Conservation (phyloP, 1,140 invertebrate species). For the Berghia stephanieae region DNA sequence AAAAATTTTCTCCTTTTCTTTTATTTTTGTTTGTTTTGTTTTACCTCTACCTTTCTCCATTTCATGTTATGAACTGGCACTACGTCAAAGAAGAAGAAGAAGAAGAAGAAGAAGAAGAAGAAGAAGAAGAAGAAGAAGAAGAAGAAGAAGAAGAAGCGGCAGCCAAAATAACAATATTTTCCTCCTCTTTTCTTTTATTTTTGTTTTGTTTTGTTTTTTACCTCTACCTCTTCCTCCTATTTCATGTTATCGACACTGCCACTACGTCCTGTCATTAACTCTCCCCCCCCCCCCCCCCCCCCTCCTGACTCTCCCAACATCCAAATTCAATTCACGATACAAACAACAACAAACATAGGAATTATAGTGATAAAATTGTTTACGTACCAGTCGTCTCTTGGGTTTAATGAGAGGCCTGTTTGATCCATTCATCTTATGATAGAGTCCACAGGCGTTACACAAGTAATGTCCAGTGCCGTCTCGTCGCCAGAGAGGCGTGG, state of each 20-base stretch:
- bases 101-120: neutral
- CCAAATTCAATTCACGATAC: neutral
- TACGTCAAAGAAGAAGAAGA: neutral
- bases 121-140: neutral
- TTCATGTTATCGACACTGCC: too few relatives aligned
- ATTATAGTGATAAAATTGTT: neutral
- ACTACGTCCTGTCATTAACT: too few relatives aligned
- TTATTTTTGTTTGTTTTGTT: too few relatives aligned
- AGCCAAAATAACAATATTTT: neutral
- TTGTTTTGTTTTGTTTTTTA: too few relatives aligned
- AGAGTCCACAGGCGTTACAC: conserved; percentile 80
- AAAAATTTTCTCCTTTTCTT: too few relatives aligned
- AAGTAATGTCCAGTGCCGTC: conserved; percentile 67
- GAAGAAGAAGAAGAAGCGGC: neutral
- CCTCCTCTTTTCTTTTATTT: too few relatives aligned
- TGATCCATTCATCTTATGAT: conserved; percentile 99
- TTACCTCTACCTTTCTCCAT: too few relatives aligned
- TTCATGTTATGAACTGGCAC: neutral
- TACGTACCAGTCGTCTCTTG: conserved; percentile 84
- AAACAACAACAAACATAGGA: conserved; percentile 1
- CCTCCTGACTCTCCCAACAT: too few relatives aligned
- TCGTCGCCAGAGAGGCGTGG: conserved; percentile 66
- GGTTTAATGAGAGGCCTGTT: conserved; percentile 97
- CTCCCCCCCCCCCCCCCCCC: neutral
- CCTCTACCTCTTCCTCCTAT: too few relatives aligned